These are phyloP conservation scores for Laticauda laticaudata DNA, from an alignment of 2,113 vertebrate genomes.

Conservation along the genomic window DNA sequence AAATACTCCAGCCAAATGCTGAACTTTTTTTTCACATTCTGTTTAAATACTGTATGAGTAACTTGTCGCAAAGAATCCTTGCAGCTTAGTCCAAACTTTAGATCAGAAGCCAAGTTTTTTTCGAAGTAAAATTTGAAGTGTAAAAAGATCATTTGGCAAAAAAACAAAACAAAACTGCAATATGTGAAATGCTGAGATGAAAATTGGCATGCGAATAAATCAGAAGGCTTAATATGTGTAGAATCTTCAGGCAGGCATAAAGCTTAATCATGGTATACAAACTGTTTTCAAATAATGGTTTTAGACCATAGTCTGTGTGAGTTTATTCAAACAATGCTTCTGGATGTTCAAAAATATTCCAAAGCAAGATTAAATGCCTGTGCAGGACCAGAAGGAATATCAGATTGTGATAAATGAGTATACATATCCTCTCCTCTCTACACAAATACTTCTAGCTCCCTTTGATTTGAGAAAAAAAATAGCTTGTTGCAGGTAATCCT, in stretches of 20 bases:
- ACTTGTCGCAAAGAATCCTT: conserved; percentile 56
- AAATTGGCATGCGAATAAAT: not conserved
- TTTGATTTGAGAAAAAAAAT: not conserved
- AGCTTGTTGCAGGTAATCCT: not conserved
- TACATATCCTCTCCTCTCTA: not conserved
- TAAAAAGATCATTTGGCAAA: conserved; percentile 26
- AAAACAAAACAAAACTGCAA: not conserved
- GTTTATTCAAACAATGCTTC: not conserved
- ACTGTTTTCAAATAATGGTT: not conserved
- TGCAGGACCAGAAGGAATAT: not conserved
- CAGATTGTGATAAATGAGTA: not conserved
- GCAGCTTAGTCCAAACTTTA: conserved; percentile 47
- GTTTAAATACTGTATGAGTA: conserved; percentile 46
- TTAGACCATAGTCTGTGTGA: not conserved
- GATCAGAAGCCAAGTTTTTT: conserved; percentile 43
- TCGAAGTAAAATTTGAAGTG: conserved; percentile 18
- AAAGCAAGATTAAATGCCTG: not conserved
- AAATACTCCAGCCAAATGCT: not conserved
- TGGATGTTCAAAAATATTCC: not conserved
- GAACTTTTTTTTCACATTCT: conserved; percentile 41
- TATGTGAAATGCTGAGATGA: conserved; percentile 21
- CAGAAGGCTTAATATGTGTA: conserved; percentile 11
- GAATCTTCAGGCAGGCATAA: not conserved
- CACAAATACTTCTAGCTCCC: not conserved
- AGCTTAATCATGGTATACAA: not conserved